phyloP scores from a whole-genome alignment of 2,797 vertebrate genomes.

The Euphonia xanthogaster region DNA sequence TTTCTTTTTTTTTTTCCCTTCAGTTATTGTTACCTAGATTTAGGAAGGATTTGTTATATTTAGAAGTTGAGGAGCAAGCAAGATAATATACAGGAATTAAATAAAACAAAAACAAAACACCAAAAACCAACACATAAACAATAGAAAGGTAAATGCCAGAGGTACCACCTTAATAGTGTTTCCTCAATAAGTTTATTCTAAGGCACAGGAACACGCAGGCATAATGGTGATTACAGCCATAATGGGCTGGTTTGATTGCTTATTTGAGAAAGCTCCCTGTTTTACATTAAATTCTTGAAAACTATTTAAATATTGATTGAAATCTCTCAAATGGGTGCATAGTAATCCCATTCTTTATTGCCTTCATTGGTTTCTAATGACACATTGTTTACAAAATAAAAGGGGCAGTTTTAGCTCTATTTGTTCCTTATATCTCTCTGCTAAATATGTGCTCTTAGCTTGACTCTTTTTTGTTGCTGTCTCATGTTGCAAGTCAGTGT shows the following conservation, averaged over 20 bases:
- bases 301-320: constrained; percentile 72
- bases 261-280: constrained; percentile 64
- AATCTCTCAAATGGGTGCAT: constrained; percentile 40
- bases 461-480: constrained; percentile 25
- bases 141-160: constrained; percentile 15
- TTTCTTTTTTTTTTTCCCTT: neutral
- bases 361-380: constrained; percentile 60
- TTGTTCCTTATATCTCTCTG: constrained; percentile 51
- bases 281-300: constrained; percentile 65
- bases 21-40: neutral
- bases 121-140: neutral
- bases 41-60: neutral
- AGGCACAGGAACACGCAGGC: constrained; percentile 25
- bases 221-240: constrained; percentile 61
- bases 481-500: constrained; percentile 34
- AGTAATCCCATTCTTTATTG: constrained; percentile 64
- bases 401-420: constrained; percentile 34
- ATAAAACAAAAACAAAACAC: neutral
- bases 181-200: constrained; percentile 51
- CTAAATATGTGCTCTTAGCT: constrained; percentile 13
- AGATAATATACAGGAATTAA: neutral
- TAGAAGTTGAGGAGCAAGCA: neutral
- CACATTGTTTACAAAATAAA: constrained; percentile 55
- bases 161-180: constrained; percentile 43
- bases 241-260: constrained; percentile 74